Percentiles rank a stretch among this genome's conserved stretches.
These are phyloP conservation scores for Varroa destructor DNA, from an alignment of 1,140 invertebrate species.

Conservation along the genomic window DNA sequence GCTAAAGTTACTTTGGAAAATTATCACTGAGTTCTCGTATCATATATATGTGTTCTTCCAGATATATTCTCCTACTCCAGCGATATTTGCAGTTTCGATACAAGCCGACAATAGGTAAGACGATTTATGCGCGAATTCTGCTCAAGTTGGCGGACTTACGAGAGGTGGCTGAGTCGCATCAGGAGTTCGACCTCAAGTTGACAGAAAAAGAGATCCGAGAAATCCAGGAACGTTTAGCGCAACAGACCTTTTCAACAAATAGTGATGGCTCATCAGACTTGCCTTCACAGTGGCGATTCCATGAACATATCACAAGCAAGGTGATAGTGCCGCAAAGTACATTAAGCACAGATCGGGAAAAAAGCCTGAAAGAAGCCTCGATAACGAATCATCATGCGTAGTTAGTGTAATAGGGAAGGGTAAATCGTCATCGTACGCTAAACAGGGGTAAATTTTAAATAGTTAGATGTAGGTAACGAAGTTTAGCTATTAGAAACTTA, in stretches of 20 bases:
- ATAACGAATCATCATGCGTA: no score
- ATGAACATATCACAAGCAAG: neutral
- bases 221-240: conserved; percentile 37
- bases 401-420: no score
- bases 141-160: conserved; percentile 46
- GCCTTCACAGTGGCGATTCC: neutral
- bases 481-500: no score
- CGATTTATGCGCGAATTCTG: conserved; percentile 45
- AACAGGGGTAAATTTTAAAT: no score
- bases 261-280: neutral
- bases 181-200: conserved; percentile 42
- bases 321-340: no score
- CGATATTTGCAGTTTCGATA: conserved; percentile 45
- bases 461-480: no score
- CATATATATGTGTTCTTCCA: conserved; percentile 13
- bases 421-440: no score
- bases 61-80: conserved; percentile 43
- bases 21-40: no score
- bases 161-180: conserved; percentile 46
- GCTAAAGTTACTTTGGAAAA: no score
- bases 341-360: no score
- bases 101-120: conserved; percentile 38
- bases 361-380: no score
- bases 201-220: conserved; percentile 36
- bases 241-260: neutral